Evolutionary conservation across 2,888 invertebrate genomes (phyloP), one percentile per base, ranked within the genome.

Genomic region (Drosophila cognata): DNA sequence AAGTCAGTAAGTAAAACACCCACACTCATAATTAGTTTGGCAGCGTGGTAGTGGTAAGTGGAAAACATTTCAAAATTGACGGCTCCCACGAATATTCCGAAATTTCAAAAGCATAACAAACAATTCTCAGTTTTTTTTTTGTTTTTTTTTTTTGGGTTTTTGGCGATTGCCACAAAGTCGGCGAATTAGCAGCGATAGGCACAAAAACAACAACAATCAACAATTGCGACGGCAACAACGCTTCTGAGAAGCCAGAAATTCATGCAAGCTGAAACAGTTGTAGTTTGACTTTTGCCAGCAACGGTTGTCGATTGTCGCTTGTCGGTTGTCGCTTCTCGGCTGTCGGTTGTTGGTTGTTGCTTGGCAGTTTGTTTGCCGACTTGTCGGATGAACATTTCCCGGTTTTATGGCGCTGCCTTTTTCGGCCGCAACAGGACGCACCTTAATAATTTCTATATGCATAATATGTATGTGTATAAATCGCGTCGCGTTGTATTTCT

Each of bases 361-460:
- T 63, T 65, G 46, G 56, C 57, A 51, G 51, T 25, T 66, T 56
- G 56, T 52, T 58, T 52, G 52, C 69, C 70, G 69, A 56, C 29
- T 69, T 79, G 74, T 74, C 60, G 67, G 75, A 67, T 78, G 75
- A 70, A 67, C 72, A 61, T 72, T 77, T 57, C 50, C 55, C 55
- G 55, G 55, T 79, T 74, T 74, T 69, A 67, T 61, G 77, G 50
- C 69, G 64, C 38, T 78, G 79, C 86, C 88, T 66, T 84, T 71
- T 84, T 84, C 38, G 84, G 84, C 69, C 72, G 77, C 77, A 78
- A 61, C 74, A 82, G 86, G 91, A 89, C 91, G 90, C 89, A 90
- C 89, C 89, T 90, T 84, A 81, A 88, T 81, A 67, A 4, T 25
- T 7, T 29, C n/a, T 28, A 52, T 66, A 31, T 52, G 35, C 51